phyloP scores from a whole-genome alignment of 2,888 invertebrate species.

The Acanthopleura granulata region DNA sequence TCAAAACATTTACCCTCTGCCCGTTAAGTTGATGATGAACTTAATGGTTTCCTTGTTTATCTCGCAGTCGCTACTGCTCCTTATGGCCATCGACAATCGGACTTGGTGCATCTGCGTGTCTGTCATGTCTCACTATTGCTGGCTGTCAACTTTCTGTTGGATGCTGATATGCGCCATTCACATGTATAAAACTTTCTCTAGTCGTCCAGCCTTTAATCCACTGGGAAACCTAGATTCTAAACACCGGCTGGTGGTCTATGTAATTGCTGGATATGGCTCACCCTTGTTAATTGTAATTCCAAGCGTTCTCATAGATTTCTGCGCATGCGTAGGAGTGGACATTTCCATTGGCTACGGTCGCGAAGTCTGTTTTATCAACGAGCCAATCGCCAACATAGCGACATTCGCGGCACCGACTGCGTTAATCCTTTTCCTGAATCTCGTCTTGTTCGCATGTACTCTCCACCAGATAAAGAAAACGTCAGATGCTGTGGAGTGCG shows the following conservation, averaged over 20 bases:
- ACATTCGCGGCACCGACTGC: background rate
- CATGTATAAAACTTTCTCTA: background rate
- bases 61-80: background rate
- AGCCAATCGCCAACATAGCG: background rate
- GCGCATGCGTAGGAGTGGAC: background rate
- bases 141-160: slow-evolving; percentile 3
- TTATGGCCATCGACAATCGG: background rate
- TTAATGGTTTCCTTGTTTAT: background rate
- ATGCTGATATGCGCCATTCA: background rate
- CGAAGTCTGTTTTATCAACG: background rate
- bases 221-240: background rate
- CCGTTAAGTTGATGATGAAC: background rate
- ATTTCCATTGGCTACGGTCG: background rate
- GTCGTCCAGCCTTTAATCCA: background rate
- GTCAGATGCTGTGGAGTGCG: background rate
- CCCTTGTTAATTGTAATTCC: background rate
- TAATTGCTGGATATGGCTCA: background rate
- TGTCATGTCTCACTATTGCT: background rate
- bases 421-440: background rate
- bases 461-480: background rate
- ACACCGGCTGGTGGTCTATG: background rate
- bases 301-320: background rate
- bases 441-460: background rate
- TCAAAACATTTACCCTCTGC: background rate
- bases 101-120: background rate